These are phyloP conservation scores for Gymnogyps californianus DNA, from an alignment of 2,113 vertebrate genomes.

Conservation along the genomic window DNA sequence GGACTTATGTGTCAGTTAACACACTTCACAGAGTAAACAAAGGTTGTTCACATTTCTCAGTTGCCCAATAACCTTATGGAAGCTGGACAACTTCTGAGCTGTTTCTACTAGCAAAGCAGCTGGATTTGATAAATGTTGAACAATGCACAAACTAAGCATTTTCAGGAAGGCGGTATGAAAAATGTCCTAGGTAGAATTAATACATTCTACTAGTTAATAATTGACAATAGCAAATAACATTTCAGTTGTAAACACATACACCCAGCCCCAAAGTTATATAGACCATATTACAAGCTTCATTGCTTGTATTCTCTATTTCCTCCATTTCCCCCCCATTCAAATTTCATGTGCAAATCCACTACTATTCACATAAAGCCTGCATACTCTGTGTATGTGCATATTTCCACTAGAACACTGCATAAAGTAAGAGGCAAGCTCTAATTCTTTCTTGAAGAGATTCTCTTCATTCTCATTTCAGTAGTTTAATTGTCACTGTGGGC, in stretches of 20 bases:
- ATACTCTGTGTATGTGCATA: not conserved
- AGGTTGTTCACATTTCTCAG: not conserved
- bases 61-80: not conserved
- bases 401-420: not conserved
- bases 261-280: not conserved
- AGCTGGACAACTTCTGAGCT: not conserved
- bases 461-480: slow-evolving; percentile 70
- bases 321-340: not conserved
- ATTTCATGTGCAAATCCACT: not conserved
- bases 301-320: not conserved
- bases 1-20: not conserved
- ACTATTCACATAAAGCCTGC: not conserved
- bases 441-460: slow-evolving; percentile 52
- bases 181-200: not conserved
- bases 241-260: not conserved
- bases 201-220: not conserved
- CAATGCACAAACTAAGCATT: not conserved
- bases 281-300: not conserved
- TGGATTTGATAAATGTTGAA: not conserved
- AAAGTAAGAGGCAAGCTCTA: slow-evolving; percentile 27
- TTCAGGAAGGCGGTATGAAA: not conserved
- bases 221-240: not conserved
- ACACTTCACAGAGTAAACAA: not conserved
- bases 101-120: not conserved
- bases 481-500: slow-evolving; percentile 63